A percentile compares a stretch with the other conserved stretches of the same genome.
Conservation (phyloP, 2,888 invertebrate genomes). For the Sicus ferrugineus region DNA sequence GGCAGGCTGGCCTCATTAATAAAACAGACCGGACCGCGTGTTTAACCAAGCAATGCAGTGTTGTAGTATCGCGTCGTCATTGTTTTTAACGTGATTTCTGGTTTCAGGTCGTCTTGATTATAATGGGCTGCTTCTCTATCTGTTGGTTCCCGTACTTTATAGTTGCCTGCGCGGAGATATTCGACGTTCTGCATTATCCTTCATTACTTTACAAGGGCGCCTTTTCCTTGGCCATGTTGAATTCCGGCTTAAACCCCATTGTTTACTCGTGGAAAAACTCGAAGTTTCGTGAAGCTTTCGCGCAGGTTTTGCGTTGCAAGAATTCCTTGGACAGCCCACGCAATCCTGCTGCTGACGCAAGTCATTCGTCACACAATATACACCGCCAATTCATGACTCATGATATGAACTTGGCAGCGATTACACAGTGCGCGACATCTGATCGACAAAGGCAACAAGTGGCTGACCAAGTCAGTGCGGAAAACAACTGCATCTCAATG, state of each 20-base stretch:
- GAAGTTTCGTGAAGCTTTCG: slow-evolving; percentile 78
- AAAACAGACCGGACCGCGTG: too few relatives aligned
- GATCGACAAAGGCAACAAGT: not conserved
- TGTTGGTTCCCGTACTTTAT: slow-evolving; percentile 84
- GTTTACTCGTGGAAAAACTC: slow-evolving; percentile 88
- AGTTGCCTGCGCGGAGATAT: slow-evolving; percentile 71
- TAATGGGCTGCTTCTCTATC: slow-evolving; percentile 80
- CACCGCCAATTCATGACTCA: slow-evolving; percentile 20
- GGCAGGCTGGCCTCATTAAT: too few relatives aligned
- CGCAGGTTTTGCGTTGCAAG: slow-evolving; percentile 72
- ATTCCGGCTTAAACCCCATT: slow-evolving; percentile 82
- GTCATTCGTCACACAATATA: slow-evolving; percentile 37
- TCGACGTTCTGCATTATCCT: slow-evolving; percentile 67
- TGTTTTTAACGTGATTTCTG: not conserved
- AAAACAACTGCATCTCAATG: not conserved
- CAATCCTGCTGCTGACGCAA: slow-evolving; percentile 29
- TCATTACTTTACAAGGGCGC: slow-evolving; percentile 71
- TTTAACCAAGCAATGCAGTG: too few relatives aligned
- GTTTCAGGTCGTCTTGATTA: slow-evolving; percentile 77
- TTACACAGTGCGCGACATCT: slow-evolving; percentile 3
- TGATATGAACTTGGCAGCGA: slow-evolving; percentile 17
- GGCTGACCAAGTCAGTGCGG: not conserved
- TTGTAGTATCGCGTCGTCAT: too few relatives aligned
- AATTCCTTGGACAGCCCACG: slow-evolving; percentile 67
- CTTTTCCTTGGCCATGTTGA: slow-evolving; percentile 78